These are phyloP conservation scores for Eupeodes luniger DNA, from an alignment of 2,888 invertebrate species.

Conservation along the genomic window DNA sequence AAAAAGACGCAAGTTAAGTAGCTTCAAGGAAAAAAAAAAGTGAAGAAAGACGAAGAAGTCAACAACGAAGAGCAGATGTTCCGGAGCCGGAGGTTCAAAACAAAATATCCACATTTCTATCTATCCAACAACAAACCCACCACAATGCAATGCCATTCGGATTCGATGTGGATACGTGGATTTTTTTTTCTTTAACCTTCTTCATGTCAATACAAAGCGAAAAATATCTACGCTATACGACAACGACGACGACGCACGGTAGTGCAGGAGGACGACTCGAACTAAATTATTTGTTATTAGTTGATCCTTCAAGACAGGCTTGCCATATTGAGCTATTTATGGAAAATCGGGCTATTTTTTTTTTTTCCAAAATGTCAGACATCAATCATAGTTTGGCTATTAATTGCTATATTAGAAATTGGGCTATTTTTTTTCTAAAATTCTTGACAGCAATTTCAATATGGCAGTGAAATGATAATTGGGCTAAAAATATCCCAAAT, in stretches of 20 bases:
- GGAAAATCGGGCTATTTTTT: too few relatives aligned
- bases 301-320: background rate
- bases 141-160: constrained; percentile 19
- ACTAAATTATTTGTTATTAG: constrained; percentile 3
- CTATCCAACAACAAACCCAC: constrained; percentile 31
- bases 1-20: constrained; percentile 13
- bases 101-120: constrained; percentile 20
- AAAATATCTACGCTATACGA: constrained; percentile 55
- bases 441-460: too few relatives aligned
- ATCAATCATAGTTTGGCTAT: too few relatives aligned
- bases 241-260: constrained; percentile 7
- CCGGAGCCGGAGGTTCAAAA: background rate
- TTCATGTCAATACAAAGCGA: constrained; percentile 54
- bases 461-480: too few relatives aligned
- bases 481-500: too few relatives aligned
- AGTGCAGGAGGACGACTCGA: constrained; percentile 54
- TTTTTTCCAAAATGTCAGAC: too few relatives aligned
- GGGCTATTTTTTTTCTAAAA: too few relatives aligned
- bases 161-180: constrained; percentile 48
- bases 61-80: constrained; percentile 66
- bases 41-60: constrained; percentile 55
- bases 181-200: constrained; percentile 41
- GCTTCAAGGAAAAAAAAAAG: constrained; percentile 12
- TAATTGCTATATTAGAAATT: too few relatives aligned
- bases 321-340: too few relatives aligned